Base-by-base conservation (phyloP, 1,140 invertebrate genomes). In the Diprion similis region DNA sequence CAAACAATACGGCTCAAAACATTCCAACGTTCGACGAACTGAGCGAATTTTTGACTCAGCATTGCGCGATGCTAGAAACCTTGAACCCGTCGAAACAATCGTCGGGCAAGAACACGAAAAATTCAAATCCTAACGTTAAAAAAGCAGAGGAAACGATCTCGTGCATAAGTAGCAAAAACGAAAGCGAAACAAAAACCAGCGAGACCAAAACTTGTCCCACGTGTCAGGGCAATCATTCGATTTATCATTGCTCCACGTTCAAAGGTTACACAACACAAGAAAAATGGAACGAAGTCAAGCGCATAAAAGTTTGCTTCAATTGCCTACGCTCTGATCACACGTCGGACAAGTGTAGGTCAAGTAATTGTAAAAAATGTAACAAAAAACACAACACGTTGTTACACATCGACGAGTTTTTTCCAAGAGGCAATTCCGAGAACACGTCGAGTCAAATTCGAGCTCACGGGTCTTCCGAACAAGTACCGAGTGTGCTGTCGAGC, bases 241-340 rank as follows among this genome's bases (percentile, higher is more conserved):
- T 75, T 51, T 69, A 75, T 65, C 46, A 46, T 3, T 75, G 74
- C 11, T n/a, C 37, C 18, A 68, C 72, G 69, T 75, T 71, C n/a
- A 46, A 68, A 13, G 66, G 69, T n/a, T 8, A 17, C 17, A 59
- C 45, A 46, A 64, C n/a, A 17, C 51, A 17, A 70, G 69, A 17
- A 66, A 18, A 24, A 24, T 46, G 18, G 24, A n/a, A 0, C 66
- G 19, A 10, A 71, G 73, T 46, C 46, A 66, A 9, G 47, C 8
- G 7, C 71, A 70, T 45, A 46, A 71, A 8, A 10, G 47, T 66
- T 70, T 66, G 10, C 69, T 66, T 71, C 46, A 74, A 24, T 9
- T 69, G 8, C 7, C 47, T 46, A 47, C 70, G 51, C 51, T 66
- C 19, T 11, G 11, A 45, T 37, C 71, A 65, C 7, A 19, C 51